phyloP scores from a whole-genome alignment of 2,797 vertebrate species.

The Antennarius maculatus region DNA sequence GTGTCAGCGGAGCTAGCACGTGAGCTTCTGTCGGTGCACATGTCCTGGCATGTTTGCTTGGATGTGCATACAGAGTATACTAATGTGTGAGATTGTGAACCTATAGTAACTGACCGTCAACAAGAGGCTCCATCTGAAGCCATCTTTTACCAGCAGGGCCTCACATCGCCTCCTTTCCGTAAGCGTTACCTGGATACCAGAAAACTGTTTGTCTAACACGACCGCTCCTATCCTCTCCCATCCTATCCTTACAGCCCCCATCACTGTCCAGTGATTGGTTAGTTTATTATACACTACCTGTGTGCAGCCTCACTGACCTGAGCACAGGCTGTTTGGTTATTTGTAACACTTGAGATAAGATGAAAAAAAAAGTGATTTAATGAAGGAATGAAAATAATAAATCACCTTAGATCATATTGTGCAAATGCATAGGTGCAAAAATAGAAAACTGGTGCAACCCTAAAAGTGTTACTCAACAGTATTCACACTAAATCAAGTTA shows the following conservation, averaged over 20 bases:
- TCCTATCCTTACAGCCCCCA: constrained; percentile 12
- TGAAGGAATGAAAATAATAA: too few relatives aligned
- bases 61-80: constrained; percentile 24
- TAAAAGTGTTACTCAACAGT: neutral
- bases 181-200: constrained; percentile 64
- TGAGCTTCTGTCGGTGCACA: constrained; percentile 18
- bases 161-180: constrained; percentile 29
- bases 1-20: constrained; percentile 20
- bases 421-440: neutral
- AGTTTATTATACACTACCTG: constrained; percentile 28
- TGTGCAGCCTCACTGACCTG: constrained; percentile 26
- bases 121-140: constrained; percentile 40
- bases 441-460: neutral
- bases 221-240: constrained; percentile 34
- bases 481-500: too few relatives aligned
- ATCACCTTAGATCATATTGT: neutral
- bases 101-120: constrained; percentile 13
- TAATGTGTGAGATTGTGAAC: constrained; percentile 18
- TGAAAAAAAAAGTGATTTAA: neutral
- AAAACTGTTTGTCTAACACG: constrained; percentile 67
- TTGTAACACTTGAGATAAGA: neutral
- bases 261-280: constrained; percentile 1
- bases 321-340: neutral
- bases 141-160: constrained; percentile 33
- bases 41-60: constrained; percentile 33